Conservation (phyloP, 92 coral and sea anemone genomes). For the Actinostola sp. region DNA sequence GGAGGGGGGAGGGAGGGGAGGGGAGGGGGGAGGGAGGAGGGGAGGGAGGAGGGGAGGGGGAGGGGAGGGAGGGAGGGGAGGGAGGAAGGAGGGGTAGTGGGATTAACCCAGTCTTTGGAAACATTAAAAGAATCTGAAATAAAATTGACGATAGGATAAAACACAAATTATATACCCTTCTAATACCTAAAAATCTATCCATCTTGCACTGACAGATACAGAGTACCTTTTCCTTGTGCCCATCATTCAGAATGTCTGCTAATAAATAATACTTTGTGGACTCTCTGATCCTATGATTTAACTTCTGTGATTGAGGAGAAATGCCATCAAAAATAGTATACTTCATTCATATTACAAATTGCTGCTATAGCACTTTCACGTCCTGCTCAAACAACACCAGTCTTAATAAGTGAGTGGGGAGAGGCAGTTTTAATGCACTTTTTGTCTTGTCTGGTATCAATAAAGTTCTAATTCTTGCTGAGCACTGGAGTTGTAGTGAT, state of each 20-base stretch:
- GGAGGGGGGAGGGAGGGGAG: too few relatives aligned
- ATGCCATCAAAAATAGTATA: constrained; percentile 26
- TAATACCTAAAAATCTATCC: too few relatives aligned
- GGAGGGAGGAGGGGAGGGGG: too few relatives aligned
- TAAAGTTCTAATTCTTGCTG: constrained; percentile 80
- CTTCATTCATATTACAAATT: constrained; percentile 1
- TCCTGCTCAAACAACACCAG: constrained; percentile 84
- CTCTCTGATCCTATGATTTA: constrained; percentile 2
- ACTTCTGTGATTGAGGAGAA: background rate
- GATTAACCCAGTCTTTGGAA: too few relatives aligned
- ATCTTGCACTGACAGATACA: too few relatives aligned
- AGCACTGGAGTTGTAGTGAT: constrained; percentile 85
- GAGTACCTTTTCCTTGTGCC: too few relatives aligned
- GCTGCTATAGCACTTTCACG: constrained; percentile 83
- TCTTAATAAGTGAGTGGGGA: constrained; percentile 73
- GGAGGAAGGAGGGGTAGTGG: too few relatives aligned
- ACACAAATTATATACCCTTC: too few relatives aligned
- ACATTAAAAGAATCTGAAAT: too few relatives aligned
- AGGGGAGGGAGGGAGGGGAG: too few relatives aligned
- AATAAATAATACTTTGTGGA: constrained; percentile 18
- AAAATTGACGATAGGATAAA: too few relatives aligned
- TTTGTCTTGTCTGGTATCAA: constrained; percentile 85
- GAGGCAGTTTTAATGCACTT: constrained; percentile 75
- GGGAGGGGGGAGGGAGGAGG: too few relatives aligned
- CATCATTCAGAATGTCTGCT: constrained; percentile 13